A percentile compares a stretch with the other conserved stretches of the same genome.
phyloP scores from a whole-genome alignment of 1,140 invertebrate genomes.

The Leptestheria dahalacensis region DNA sequence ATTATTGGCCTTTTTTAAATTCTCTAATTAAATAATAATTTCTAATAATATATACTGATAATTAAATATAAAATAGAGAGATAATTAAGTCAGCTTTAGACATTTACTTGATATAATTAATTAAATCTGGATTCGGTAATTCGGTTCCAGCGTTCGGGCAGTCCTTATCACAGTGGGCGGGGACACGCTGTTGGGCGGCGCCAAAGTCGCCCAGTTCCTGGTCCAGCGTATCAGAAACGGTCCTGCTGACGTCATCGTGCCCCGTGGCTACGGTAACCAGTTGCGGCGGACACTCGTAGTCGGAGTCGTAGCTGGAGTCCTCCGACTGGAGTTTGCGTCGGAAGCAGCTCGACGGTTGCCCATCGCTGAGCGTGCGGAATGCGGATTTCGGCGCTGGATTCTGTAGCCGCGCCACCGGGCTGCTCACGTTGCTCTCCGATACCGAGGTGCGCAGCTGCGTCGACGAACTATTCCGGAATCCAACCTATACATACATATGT shows the following conservation, averaged over 20 bases:
- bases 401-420: background rate
- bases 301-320: conserved; percentile 75
- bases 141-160: conserved; percentile 23
- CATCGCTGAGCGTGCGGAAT: conserved; percentile 7
- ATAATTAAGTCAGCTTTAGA: no score
- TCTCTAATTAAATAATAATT: no score
- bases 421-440: conserved; percentile 4
- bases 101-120: no score
- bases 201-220: conserved; percentile 74
- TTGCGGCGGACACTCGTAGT: conserved; percentile 47
- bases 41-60: no score
- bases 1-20: no score
- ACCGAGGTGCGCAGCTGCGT: conserved; percentile 3
- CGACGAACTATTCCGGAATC: background rate
- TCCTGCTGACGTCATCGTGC: conserved; percentile 61
- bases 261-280: conserved; percentile 21
- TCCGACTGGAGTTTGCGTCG: conserved; percentile 35
- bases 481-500: background rate
- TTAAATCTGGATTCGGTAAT: conserved; percentile 24
- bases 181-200: conserved; percentile 25
- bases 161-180: background rate
- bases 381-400: background rate
- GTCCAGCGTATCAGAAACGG: conserved; percentile 61
- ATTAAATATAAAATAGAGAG: no score
- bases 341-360: conserved; percentile 2